Evolutionary conservation across 2,888 invertebrate species (phyloP), one percentile per base, ranked within the genome.

Genomic region (Aleiodes alternator): DNA sequence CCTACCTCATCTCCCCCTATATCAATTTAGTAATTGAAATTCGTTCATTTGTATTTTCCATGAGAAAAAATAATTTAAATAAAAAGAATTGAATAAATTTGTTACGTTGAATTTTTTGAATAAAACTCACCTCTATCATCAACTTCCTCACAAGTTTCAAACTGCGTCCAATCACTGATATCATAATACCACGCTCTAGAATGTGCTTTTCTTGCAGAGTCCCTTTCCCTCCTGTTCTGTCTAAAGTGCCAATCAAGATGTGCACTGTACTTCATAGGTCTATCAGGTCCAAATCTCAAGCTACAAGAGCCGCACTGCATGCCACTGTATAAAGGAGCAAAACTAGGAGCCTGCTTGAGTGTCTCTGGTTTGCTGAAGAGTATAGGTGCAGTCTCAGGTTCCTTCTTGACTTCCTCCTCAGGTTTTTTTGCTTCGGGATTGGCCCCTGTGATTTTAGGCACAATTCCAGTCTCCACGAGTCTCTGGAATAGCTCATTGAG

Each of bases 191-290:
- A 98, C 84, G 94, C 93, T 3, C 98, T 91, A 38, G 95, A 94
- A 84, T 95, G 95, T 0, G 96, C 96, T 70, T 96, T 94, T 11
- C 96, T 92, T 0, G 95, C 94, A 0, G 96, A 95, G 86, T 96
- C 96, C 80, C 97, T 93, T 83, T 97, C 97, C 72, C 95, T 92
- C 1, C 97, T 91, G 91, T 99, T 99, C 90, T 97, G 96, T 0
- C 97, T 91, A 91, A 99, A 99, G 91, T 99, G 99, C 98, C 99
- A 99, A 91, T 99, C 99, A 77, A 99, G 92, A 90, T 99, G 99
- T 88, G 97, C 96, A 84, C 95, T 96, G 90, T 98, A 99, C 79
- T 95, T 94, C 81, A 95, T 95, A 8, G 96, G 96, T 86, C 95
- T 95, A 90, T 97, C 96, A 0, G 96, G 95, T 12, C 96, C 95